phyloP scores from a whole-genome alignment of 2,888 invertebrate genomes.

The Drosophila kanekoi region DNA sequence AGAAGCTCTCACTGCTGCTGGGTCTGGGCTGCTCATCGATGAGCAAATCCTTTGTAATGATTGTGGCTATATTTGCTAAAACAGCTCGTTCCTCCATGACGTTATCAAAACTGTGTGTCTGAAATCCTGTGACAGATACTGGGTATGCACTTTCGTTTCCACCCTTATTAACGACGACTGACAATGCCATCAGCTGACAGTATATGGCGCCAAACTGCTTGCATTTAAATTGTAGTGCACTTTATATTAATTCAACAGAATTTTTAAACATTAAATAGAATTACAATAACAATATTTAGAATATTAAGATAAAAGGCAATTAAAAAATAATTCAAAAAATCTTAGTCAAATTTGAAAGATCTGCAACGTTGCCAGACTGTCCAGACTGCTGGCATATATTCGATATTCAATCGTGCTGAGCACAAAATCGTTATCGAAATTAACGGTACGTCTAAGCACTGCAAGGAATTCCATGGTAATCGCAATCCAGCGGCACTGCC shows the following conservation, averaged over 20 bases:
- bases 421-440: conserved; percentile 4
- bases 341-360: background rate
- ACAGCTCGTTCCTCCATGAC: conserved; percentile 82
- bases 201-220: background rate
- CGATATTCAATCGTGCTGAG: background rate
- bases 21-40: conserved; percentile 67
- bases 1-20: conserved; percentile 24
- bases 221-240: background rate
- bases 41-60: conserved; percentile 82
- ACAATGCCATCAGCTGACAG: conserved; percentile 36
- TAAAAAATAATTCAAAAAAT: conserved; percentile 3
- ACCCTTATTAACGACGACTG: conserved; percentile 30
- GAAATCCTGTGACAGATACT: conserved; percentile 1
- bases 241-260: background rate
- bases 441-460: conserved; percentile 9
- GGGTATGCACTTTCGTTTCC: conserved; percentile 26
- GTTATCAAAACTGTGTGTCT: conserved; percentile 15
- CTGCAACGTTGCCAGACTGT: conserved; percentile 10
- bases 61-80: conserved; percentile 83
- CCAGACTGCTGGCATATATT: conserved; percentile 2
- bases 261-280: background rate
- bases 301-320: background rate
- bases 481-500: conserved; percentile 52
- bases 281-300: background rate
- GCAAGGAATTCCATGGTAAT: conserved; percentile 63